Base-by-base conservation (phyloP, 2,888 invertebrate genomes). In the Polia nebulosa region DNA sequence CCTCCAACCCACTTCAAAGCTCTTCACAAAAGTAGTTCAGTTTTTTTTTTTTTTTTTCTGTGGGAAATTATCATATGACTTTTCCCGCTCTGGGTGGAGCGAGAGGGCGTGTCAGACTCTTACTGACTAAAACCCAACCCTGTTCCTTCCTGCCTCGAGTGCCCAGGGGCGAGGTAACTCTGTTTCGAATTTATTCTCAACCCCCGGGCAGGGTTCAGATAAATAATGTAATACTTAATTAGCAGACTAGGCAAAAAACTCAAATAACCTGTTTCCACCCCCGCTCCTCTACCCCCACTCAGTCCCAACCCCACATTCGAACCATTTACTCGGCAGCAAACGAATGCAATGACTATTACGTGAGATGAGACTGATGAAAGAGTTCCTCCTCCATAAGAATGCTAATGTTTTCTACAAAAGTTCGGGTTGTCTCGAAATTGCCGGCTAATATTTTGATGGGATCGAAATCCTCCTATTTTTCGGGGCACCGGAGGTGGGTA, bases 321-420 rank as follows among this genome's bases (percentile, higher is more conserved):
- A 41, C 67, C 72, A 80, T 82, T 84, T 59, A 70, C 65, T 56
- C 61, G 41, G 63, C 62, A 65, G 55, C 20, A 56, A 76, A 41
- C 61, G 75, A 80, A 85, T 78, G 81, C 84, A 82, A 85, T 82
- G 82, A 85, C 84, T 81, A 85, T 82, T 83, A 84, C 70, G 76
- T 78, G 71, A 69, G 61, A 76, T 76, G 70, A 69, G 53, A 77
- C 78, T 82, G 83, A 78, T 74, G 80, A 76, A 83, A 84, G 69
- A 65, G 74, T 71, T 75, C 70, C 68, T 55, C 17, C 44, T 45
- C 72, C 72, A 80, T 84, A 80, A 78, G 82, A 84, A 83, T 84
- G 84, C 82, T 84, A 83, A 83, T 84, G 72, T 75, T 80, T 65
- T 32, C 59, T 55, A 56, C 27, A 49, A 69, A 65, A 70, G 45